Evolutionary conservation across 2,113 vertebrate genomes (phyloP).

Genomic region (Turdus rufiventris): DNA sequence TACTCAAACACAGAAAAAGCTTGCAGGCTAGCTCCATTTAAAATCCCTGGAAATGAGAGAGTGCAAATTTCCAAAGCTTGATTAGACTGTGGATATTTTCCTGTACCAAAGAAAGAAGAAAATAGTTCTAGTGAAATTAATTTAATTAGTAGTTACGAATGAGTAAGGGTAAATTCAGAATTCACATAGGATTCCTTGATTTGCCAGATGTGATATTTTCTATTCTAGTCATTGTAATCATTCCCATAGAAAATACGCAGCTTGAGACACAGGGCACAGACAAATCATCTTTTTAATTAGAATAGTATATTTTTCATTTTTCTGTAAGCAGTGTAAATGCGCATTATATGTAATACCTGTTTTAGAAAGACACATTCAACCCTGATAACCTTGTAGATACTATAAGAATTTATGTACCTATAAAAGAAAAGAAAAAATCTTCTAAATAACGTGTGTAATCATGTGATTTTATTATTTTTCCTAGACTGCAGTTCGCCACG

Average conservation of each 20-base stretch:
- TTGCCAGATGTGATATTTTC: neutral
- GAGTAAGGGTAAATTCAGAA: neutral
- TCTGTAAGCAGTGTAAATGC: neutral
- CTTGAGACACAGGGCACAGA: neutral
- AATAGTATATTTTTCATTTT: neutral
- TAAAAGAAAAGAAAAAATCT: neutral
- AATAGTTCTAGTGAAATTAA: neutral
- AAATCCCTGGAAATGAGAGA: neutral
- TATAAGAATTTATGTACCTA: neutral
- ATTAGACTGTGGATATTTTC: neutral
- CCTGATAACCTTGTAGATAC: neutral
- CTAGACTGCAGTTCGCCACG: conserved; percentile 93
- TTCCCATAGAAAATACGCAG: neutral
- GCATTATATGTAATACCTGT: rapidly evolving
- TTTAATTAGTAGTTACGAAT: neutral
- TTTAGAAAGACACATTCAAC: neutral
- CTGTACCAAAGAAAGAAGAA: neutral
- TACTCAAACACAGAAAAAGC: neutral
- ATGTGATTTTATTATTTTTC: neutral
- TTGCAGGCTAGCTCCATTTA: neutral
- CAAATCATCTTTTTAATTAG: neutral
- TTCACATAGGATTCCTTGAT: neutral
- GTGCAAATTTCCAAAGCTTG: neutral
- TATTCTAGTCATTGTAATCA: neutral
- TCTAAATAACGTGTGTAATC: neutral